Evolutionary conservation across 1,140 invertebrate genomes (phyloP), one percentile per base, ranked within the genome.

Genomic region (Drosophila pectinifera): DNA sequence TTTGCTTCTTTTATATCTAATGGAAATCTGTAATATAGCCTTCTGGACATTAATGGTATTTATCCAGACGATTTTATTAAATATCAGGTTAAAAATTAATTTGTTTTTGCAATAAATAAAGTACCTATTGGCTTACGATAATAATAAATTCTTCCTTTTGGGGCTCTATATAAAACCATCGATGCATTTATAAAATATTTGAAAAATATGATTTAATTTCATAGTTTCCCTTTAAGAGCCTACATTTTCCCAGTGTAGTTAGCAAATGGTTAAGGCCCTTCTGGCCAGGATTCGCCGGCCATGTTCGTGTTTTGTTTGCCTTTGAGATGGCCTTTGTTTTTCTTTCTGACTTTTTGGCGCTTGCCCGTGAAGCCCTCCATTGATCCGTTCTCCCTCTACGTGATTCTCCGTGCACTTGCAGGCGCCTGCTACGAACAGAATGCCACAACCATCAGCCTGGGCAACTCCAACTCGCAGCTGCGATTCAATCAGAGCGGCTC

Each of bases 391-490:
- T 46, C 31, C 34, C 53, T 46, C 31, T 63, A 22, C 28, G 0
- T 51, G 48, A 61, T 77, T 39, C 13, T 26, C n/a, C 84, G 46
- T 73, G 13, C 73, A 81, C 58, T 80, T 86, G 16, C 76, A 92
- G 91, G 91, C 65, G 82, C 91, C 59, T 92, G 91, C 38, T 80
- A 80, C 46, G 39, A 59, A 43, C 55, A 76, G 68, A 82, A 89
- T 28, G 67, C 62, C n/a, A 77, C 80, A 59, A 78, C 78, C 61
- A 89, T 65, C 38, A 92, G 93, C 26, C 78, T 92, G 57, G 94
- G 94, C n/a, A 91, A 80, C 61, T 88, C 80, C 42, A 94, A 93
- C 58, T 72, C 92, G 34, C 91, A 93, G 76, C 86, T 94, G 49
- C 86, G 91, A 56, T 93, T 93, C 92, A 90, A 92, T 72, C 88